Evolutionary conservation across 2,888 invertebrate genomes (phyloP).

Genomic region (Drosophila kanekoi): DNA sequence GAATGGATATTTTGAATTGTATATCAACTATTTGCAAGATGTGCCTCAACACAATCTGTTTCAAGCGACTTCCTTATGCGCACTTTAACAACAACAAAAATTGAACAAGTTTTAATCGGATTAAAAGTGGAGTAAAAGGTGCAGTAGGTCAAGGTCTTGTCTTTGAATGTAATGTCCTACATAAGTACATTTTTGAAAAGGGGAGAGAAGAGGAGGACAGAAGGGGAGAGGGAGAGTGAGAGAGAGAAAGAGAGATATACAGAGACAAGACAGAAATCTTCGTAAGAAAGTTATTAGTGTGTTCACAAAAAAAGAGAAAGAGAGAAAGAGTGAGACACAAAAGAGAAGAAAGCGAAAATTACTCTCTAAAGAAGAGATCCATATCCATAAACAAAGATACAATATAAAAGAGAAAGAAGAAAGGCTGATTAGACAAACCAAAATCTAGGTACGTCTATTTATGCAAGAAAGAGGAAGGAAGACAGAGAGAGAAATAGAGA

Average conservation of each 20-base stretch:
- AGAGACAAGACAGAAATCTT: neutral
- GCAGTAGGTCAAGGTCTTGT: constrained; percentile 8
- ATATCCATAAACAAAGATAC: too few species aligned
- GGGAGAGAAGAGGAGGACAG: neutral
- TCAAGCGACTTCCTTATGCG: neutral
- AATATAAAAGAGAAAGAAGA: too few species aligned
- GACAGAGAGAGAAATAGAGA: accelerated
- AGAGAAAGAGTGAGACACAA: neutral
- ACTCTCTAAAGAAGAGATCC: too few species aligned
- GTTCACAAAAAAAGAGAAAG: too few species aligned
- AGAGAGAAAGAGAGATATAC: neutral
- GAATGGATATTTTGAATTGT: constrained; percentile 33
- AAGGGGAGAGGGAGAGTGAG: neutral
- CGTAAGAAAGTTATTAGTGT: too few species aligned
- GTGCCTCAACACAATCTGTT: constrained; percentile 4
- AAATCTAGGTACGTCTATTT: too few species aligned
- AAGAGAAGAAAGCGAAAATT: neutral
- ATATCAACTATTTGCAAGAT: neutral
- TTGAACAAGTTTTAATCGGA: constrained; percentile 5
- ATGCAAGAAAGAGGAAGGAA: neutral
- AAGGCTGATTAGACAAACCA: too few species aligned
- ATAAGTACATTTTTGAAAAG: neutral
- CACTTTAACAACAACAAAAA: neutral
- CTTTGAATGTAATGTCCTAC: neutral
- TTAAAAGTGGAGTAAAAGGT: constrained; percentile 6